phyloP scores from a whole-genome alignment of 2,888 invertebrate genomes.

The Zygaena filipendulae region DNA sequence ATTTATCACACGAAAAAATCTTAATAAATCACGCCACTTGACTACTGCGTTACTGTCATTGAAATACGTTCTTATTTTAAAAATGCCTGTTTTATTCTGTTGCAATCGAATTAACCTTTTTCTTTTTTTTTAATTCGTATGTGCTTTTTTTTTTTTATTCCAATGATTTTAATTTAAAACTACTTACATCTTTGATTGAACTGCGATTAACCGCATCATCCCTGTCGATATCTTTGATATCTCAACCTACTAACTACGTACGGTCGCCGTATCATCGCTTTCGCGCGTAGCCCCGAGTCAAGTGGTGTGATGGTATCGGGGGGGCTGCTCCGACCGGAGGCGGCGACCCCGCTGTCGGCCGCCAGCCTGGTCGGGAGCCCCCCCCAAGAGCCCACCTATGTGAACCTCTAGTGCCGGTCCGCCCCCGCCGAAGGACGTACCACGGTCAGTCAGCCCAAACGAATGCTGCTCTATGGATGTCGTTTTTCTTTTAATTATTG shows the following conservation, averaged over 20 bases:
- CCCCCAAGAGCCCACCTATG: slow-evolving; percentile 92
- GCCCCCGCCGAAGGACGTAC: slow-evolving; percentile 42
- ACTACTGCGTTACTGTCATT: slow-evolving; percentile 23
- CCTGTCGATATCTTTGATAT: no score
- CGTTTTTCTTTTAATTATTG: no score
- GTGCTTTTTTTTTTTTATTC: slow-evolving; percentile 9
- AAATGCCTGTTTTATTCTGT: slow-evolving; percentile 8
- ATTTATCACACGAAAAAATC: slow-evolving; percentile 6
- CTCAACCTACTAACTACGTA: no score
- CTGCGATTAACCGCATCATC: no score
- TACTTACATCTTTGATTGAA: no score
- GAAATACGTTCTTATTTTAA: slow-evolving; percentile 5
- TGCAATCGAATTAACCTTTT: slow-evolving; percentile 16
- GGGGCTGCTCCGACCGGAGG: slow-evolving; percentile 63
- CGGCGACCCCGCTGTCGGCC: slow-evolving; percentile 56
- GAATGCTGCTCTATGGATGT: no score
- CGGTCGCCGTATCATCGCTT: no score
- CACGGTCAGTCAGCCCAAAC: slow-evolving; percentile 49
- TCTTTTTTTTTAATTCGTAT: slow-evolving; percentile 5
- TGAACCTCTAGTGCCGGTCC: slow-evolving; percentile 85
- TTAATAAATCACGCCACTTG: slow-evolving; percentile 36
- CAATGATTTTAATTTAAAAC: no score
- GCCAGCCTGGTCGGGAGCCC: slow-evolving; percentile 65
- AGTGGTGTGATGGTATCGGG: slow-evolving; percentile 68
- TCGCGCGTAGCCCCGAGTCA: slow-evolving; percentile 59